These are phyloP conservation scores for Noctua janthe DNA, from an alignment of 2,888 invertebrate genomes.

Conservation along the genomic window DNA sequence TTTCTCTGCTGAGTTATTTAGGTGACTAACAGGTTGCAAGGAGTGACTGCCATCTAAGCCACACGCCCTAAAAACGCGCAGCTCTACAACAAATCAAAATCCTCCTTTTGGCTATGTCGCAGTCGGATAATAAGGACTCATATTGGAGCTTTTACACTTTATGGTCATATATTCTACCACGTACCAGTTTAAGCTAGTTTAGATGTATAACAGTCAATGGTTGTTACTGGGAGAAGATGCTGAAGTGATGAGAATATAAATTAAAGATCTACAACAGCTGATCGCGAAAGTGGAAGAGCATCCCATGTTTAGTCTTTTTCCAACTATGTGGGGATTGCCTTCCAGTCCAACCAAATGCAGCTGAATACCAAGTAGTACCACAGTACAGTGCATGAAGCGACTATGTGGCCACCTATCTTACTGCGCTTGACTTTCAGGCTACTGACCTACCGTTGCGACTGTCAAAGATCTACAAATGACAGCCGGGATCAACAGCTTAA, in stretches of 20 bases:
- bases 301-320: neutral
- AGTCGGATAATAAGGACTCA: neutral
- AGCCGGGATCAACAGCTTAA: neutral
- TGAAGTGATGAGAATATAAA: neutral
- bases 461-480: neutral
- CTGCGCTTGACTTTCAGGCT: neutral
- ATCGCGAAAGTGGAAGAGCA: neutral
- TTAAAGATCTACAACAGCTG: neutral
- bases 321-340: neutral
- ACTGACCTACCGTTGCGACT: neutral
- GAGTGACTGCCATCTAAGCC: neutral
- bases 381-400: neutral
- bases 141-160: neutral
- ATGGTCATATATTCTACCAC: neutral
- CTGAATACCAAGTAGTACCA: neutral
- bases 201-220: neutral
- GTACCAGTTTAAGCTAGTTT: neutral
- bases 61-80: neutral
- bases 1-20: neutral
- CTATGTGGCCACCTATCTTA: neutral
- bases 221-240: neutral
- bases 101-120: neutral
- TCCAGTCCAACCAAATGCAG: neutral
- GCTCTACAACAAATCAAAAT: neutral
- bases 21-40: neutral